Conservation (phyloP, 2,797 vertebrate genomes). For the Aphelocoma californica region DNA sequence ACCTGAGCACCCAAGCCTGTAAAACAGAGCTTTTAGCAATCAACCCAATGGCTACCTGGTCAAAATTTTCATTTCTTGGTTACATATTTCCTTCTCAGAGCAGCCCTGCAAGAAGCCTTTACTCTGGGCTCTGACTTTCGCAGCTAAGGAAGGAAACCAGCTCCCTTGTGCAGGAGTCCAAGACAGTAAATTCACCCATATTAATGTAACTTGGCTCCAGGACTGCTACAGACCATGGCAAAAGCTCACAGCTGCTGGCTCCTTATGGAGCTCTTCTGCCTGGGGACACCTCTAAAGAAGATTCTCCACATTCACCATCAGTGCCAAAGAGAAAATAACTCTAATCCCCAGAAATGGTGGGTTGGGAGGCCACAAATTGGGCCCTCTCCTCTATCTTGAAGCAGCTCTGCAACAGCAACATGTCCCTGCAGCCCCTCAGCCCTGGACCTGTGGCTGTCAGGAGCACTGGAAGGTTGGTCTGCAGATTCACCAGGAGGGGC, state of each 20-base stretch:
- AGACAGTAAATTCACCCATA: neutral
- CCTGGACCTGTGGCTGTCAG: neutral
- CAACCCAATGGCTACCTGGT: neutral
- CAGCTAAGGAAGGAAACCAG: neutral
- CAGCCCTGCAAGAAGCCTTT: neutral
- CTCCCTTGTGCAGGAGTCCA: neutral
- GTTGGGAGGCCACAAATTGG: neutral
- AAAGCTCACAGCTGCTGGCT: neutral
- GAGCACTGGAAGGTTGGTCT: neutral
- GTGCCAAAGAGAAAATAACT: neutral
- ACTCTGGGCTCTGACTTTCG: neutral
- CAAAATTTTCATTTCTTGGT: neutral
- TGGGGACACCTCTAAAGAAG: neutral
- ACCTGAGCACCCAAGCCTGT: neutral
- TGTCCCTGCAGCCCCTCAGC: neutral
- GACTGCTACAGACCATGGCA: neutral
- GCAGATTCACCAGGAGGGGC: neutral
- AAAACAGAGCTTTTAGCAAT: neutral
- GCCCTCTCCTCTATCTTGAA: neutral
- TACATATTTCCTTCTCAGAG: neutral
- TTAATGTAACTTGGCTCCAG: neutral
- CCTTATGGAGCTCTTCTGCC: neutral
- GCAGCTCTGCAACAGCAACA: neutral
- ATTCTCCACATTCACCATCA: neutral
- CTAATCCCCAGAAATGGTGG: neutral